These are phyloP conservation scores for Drosophila dunni DNA, from an alignment of 1,140 invertebrate genomes.

Conservation along the genomic window DNA sequence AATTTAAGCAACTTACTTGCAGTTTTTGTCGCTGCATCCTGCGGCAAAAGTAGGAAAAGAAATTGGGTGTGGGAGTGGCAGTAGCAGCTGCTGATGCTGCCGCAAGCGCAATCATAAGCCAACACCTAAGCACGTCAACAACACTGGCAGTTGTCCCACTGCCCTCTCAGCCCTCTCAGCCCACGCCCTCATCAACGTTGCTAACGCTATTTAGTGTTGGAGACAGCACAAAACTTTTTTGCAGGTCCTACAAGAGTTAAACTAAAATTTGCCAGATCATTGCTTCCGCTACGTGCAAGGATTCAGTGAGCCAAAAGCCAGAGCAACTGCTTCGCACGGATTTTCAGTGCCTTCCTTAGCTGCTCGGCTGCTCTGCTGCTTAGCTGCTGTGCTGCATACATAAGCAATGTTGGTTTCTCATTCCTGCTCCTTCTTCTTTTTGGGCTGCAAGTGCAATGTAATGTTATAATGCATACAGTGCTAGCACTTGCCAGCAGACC, in stretches of 20 bases:
- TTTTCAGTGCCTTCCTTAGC: constrained; percentile 31
- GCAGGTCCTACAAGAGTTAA: constrained; percentile 72
- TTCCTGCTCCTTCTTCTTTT: too few species aligned
- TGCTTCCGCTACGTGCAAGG: constrained; percentile 80
- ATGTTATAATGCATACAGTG: constrained; percentile 71
- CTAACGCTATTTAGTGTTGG: constrained; percentile 73
- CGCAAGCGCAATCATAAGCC: constrained; percentile 76
- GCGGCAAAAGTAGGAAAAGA: constrained; percentile 30
- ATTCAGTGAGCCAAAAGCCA: constrained; percentile 44
- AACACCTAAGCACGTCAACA: constrained; percentile 82
- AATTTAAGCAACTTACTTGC: constrained; percentile 82
- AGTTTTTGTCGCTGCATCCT: constrained; percentile 75
- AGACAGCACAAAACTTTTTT: constrained; percentile 65
- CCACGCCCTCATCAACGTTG: constrained; percentile 49
- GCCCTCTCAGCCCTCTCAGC: not conserved
- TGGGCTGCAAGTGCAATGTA: constrained; percentile 45
- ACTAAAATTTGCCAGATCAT: constrained; percentile 83
- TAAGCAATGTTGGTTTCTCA: constrained; percentile 42
- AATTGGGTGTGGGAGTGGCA: constrained; percentile 8
- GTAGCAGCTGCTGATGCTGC: constrained; percentile 60
- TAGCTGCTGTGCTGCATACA: constrained; percentile 44
- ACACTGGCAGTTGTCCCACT: constrained; percentile 46
- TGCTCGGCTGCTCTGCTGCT: constrained; percentile 8
- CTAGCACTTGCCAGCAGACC: constrained; percentile 26
- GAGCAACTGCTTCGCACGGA: constrained; percentile 50